Evolutionary conservation across 2,113 vertebrate genomes (phyloP), one percentile per base, ranked within the genome.

Genomic region (Syngnathus scovelli): DNA sequence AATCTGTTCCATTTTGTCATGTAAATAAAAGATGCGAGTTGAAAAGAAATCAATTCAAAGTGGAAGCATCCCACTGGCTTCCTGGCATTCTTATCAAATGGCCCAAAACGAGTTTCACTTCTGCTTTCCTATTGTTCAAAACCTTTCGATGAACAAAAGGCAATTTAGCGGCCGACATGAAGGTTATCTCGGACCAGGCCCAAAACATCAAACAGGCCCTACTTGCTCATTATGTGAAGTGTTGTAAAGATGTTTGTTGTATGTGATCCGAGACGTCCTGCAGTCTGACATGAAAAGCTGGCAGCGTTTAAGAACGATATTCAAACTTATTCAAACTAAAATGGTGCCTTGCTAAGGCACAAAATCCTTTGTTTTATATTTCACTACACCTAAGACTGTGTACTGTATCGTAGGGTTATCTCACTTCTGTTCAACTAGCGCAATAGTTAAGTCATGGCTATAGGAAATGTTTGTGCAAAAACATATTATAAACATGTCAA

Each of bases 11-110:
- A 78, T 83, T 84, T 83, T 82, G 80, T 90, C 87, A 78, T 87
- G 85, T 83, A 83, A 90, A 89, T 88, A 89, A 88, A 88, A 91
- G 90, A 89, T 84, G 81, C 80, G 74, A 88, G 71, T 77, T 81
- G 74, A 88, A 86, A 80, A 70, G 83, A 82, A 33, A 67, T 72
- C 78, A 85, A 91, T 38, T 89, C 82, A 83, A 85, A 89, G 83
- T 83, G 74, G 79, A 77, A 80, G 84, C 68, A 68, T 89, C 86
- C 86, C 88, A 89, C 89, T 89, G 89, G 79, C 77, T 78, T 83
- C 78, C 84, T 86, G 83, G 87, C 90, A 89, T 81, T 85, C 64
- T 85, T 87, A 89, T 91, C 85, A 85, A 81, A 90, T 75, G 66
- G 77, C 79, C 72, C 12, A 71, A 72, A 79, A 82, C 69, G 16